Evolutionary conservation across 2,113 vertebrate species (phyloP).

Genomic region (Leptobrachium leishanense): DNA sequence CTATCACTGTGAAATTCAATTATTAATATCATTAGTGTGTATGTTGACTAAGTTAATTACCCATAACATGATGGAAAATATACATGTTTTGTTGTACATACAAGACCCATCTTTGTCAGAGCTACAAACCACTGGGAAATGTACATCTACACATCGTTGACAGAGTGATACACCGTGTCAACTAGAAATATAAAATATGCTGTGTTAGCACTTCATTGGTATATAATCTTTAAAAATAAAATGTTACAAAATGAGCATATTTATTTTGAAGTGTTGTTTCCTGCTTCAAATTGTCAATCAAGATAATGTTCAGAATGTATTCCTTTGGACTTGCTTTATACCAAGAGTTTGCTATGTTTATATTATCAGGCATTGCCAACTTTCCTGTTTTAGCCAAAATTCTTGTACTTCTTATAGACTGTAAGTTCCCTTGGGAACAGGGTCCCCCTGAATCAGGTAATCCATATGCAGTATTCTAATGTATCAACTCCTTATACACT

Average conservation of each 20-base stretch:
- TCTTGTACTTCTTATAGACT: slow-evolving; percentile 3
- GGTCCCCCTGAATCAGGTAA: too few relatives aligned
- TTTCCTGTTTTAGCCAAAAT: slow-evolving; percentile 41
- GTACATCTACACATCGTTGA: not conserved
- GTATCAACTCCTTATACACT: too few relatives aligned
- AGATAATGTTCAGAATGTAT: slow-evolving; percentile 3
- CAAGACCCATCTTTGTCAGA: too few relatives aligned
- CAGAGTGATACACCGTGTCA: not conserved
- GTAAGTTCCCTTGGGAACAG: too few relatives aligned
- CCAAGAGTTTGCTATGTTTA: slow-evolving; percentile 42
- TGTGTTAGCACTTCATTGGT: not conserved
- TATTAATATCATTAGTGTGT: too few relatives aligned
- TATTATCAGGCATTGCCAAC: slow-evolving; percentile 51
- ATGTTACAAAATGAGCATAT: not conserved
- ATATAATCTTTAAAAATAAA: not conserved
- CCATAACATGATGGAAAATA: too few relatives aligned
- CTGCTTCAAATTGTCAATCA: slow-evolving; percentile 2
- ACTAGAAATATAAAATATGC: not conserved
- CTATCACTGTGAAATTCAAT: too few relatives aligned
- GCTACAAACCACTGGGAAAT: not conserved
- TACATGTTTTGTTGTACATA: too few relatives aligned
- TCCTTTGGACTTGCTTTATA: slow-evolving; percentile 48
- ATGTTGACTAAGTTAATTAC: too few relatives aligned
- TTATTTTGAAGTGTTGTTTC: slow-evolving; percentile 1
- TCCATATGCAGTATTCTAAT: too few relatives aligned